phyloP scores from a whole-genome alignment of 2,888 invertebrate genomes.

The Graphium colonna region DNA sequence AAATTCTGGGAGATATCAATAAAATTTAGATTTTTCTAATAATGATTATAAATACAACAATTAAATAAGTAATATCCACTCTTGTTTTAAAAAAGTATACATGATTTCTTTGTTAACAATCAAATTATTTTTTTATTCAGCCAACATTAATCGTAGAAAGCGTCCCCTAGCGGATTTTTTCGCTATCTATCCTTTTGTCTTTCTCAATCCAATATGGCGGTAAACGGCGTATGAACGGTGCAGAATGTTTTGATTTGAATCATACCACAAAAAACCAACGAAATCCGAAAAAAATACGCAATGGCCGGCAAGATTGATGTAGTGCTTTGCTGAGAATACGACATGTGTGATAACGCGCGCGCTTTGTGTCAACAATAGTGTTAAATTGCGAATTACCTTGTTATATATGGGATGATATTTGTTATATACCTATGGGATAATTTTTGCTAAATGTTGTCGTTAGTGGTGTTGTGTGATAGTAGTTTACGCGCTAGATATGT shows the following conservation, averaged over 20 bases:
- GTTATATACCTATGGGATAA: slow-evolving; percentile 36
- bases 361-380: slow-evolving; percentile 50
- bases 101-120: background rate
- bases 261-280: slow-evolving; percentile 54
- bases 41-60: no score
- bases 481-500: slow-evolving; percentile 70
- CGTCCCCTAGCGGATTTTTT: slow-evolving; percentile 46
- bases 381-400: slow-evolving; percentile 38
- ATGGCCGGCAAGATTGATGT: slow-evolving; percentile 52
- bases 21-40: no score
- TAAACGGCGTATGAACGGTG: slow-evolving; percentile 73
- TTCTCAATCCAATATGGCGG: slow-evolving; percentile 77
- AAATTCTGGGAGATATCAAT: no score
- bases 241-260: slow-evolving; percentile 76
- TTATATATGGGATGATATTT: slow-evolving; percentile 45
- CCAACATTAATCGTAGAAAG: slow-evolving; percentile 37
- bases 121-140: slow-evolving; percentile 4
- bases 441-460: slow-evolving; percentile 61
- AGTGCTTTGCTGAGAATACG: slow-evolving; percentile 34
- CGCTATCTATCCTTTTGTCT: slow-evolving; percentile 62
- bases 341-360: slow-evolving; percentile 28
- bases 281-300: slow-evolving; percentile 50
- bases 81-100: no score
- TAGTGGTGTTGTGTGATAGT: slow-evolving; percentile 62
- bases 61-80: no score